phyloP scores from a whole-genome alignment of 2,113 vertebrate species.

The Colossoma macropomum region DNA sequence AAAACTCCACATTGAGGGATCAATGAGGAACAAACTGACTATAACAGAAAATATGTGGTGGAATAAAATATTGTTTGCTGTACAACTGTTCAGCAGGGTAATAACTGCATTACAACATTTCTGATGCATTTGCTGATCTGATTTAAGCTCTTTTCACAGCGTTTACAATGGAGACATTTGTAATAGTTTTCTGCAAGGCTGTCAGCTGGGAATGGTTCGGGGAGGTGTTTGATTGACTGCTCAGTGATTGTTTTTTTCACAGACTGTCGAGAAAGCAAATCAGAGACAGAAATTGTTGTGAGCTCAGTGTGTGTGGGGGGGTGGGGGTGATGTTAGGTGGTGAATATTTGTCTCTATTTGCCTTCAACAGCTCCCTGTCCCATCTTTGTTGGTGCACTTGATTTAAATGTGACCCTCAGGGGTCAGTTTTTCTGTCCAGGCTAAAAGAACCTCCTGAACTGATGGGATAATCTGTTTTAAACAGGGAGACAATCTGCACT shows the following conservation, averaged over 20 bases:
- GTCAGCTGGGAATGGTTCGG: background rate
- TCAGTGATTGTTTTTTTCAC: background rate
- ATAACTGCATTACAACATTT: background rate
- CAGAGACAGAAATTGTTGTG: background rate
- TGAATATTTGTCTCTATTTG: slow-evolving; percentile 6
- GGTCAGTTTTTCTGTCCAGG: background rate
- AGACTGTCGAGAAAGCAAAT: background rate
- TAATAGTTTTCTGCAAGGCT: background rate
- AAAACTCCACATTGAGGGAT: background rate
- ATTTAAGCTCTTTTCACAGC: background rate
- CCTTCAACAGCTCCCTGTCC: background rate
- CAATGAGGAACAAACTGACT: background rate
- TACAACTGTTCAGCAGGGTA: background rate
- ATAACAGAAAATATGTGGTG: background rate
- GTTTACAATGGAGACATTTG: background rate
- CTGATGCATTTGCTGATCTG: background rate
- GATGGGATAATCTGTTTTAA: background rate
- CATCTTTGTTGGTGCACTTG: background rate
- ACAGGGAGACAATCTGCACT: background rate
- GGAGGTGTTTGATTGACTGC: background rate
- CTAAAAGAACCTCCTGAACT: background rate
- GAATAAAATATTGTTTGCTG: background rate
- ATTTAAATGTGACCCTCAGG: background rate
- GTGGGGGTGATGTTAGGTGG: background rate
- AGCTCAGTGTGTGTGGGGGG: background rate